Evolutionary conservation across 2,113 vertebrate species (phyloP).

Genomic region (Rynchops niger): DNA sequence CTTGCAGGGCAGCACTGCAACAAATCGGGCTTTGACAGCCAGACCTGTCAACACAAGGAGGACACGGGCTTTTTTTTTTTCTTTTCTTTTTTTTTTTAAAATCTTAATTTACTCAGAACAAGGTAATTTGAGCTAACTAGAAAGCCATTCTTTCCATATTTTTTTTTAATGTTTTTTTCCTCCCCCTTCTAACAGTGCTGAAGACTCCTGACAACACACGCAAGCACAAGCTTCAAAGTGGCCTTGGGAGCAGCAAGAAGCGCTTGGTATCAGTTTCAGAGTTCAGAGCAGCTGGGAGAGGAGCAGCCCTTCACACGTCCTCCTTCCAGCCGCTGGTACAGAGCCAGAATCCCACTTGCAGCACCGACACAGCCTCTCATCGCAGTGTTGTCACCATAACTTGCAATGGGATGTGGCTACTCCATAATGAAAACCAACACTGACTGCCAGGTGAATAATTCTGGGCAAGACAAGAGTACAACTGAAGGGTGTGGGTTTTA

Average conservation of each 20-base stretch:
- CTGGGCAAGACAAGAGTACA: background rate
- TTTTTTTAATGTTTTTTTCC: background rate
- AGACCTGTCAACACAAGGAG: background rate
- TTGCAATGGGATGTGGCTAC: background rate
- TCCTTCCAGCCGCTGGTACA: background rate
- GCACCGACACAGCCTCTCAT: background rate
- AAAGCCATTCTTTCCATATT: constrained; percentile 22
- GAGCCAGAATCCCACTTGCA: background rate
- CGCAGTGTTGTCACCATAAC: background rate
- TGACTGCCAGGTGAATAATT: background rate
- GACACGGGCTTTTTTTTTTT: background rate
- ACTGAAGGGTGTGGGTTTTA: background rate
- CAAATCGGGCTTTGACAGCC: background rate
- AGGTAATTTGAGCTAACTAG: constrained; percentile 49
- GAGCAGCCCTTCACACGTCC: background rate
- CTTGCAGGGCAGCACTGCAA: background rate
- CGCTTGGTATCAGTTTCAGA: background rate
- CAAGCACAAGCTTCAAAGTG: background rate
- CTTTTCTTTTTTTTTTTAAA: background rate
- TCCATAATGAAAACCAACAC: background rate
- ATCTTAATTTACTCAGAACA: constrained; percentile 19
- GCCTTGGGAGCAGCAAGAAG: background rate
- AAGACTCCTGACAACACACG: background rate
- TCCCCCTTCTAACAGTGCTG: background rate
- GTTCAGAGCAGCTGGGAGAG: background rate